These are phyloP conservation scores for Lasiommata megera DNA, from an alignment of 2,888 invertebrate genomes.

Conservation along the genomic window DNA sequence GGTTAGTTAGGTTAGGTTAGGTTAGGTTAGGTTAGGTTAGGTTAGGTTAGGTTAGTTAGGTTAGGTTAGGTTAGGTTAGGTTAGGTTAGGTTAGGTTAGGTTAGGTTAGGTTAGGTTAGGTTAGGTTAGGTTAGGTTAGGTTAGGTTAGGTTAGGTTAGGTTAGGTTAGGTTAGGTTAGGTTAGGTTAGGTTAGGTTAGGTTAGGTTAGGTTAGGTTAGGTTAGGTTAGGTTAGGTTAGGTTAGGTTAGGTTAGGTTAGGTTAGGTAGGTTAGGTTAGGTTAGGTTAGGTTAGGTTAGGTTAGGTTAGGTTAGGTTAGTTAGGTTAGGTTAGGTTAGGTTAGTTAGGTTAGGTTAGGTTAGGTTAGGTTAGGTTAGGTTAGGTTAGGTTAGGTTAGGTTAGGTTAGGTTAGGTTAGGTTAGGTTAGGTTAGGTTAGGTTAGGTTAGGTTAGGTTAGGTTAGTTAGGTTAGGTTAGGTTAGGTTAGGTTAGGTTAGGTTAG, in stretches of 20 bases:
- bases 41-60: constrained; percentile 25
- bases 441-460: constrained; percentile 31
- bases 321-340: constrained; percentile 14
- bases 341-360: constrained; percentile 6
- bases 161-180: constrained; percentile 1
- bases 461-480: constrained; percentile 15
- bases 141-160: constrained; percentile 12
- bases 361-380: constrained; percentile 19
- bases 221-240: constrained; percentile 16
- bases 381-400: too few relatives aligned
- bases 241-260: constrained; percentile 17
- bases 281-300: constrained; percentile 37
- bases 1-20: constrained; percentile 9
- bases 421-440: constrained; percentile 32
- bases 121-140: constrained; percentile 25
- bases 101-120: constrained; percentile 13
- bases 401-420: constrained; percentile 32
- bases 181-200: constrained; percentile 29
- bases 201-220: constrained; percentile 37
- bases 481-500: constrained; percentile 19
- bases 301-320: constrained; percentile 38
- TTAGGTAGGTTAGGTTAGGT: too few relatives aligned
- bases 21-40: constrained; percentile 24
- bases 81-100: constrained; percentile 15
- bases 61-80: too few relatives aligned